Evolutionary conservation across 2,797 vertebrate species (phyloP), one percentile per base, ranked within the genome.

Genomic region (Scarus forsteni): DNA sequence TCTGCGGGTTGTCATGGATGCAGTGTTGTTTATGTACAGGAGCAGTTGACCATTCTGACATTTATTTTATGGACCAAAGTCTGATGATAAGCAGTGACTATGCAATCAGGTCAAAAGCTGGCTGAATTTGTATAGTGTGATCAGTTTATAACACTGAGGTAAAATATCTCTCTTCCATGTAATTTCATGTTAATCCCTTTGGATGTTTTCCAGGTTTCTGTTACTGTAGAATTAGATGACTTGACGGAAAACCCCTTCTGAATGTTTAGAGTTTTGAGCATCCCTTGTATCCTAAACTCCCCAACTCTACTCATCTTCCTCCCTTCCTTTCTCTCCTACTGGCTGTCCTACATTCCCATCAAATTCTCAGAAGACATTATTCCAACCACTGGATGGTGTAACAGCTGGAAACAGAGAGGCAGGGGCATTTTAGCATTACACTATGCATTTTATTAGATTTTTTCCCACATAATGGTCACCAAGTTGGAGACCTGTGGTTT

Each of bases 301-400:
- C 64, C 36, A 56, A 18, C 53, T 40, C 36, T 12, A 16, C 43
- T 42, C 56, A 53, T 66, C 61, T 40, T 12, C 7, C 43, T 51
- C 50, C 55, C 4, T 27, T 49, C 10, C 43, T n/a, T 3, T 53
- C 46, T 38, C 36, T 36, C 38, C 43, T 39, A 7, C 5, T 39
- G 9, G 38, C 38, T 39, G 67, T 44, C 15, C 7, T 53, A 58
- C 75, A 77, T 87, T 86, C 81, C 70, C 60, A 58, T 65, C 66
- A 69, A 64, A 62, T 81, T 85, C 77, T 80, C 75, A 55, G 42
- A 66, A 77, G 73, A 54, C 27, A 39, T 74, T 61, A 74, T 63
- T 79, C 65, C 58, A 53, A 18, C 50, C 61, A 49, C 51, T 61
- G 69, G 57, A 88, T 75, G 66, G 77, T 67, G 60, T 34, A 66